These are phyloP conservation scores for Rallus crepitans DNA, from an alignment of 2,797 vertebrate species.

Conservation along the genomic window DNA sequence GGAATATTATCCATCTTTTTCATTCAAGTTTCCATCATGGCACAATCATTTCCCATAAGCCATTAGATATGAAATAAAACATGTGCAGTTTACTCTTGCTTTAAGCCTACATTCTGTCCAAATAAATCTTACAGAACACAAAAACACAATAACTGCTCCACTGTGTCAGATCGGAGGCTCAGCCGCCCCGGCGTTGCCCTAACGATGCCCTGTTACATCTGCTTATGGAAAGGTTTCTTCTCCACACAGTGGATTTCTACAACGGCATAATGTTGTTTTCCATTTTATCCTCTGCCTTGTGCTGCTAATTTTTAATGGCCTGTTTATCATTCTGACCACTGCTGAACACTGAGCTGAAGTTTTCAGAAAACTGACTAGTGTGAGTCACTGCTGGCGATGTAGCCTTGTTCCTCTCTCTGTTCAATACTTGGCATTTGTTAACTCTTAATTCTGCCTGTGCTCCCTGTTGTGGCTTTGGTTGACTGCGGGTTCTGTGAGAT, in stretches of 20 bases:
- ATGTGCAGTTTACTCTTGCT: background rate
- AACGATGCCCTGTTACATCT: background rate
- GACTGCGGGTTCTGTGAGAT: background rate
- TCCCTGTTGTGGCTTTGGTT: background rate
- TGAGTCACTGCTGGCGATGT: background rate
- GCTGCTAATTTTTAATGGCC: slow-evolving; percentile 3
- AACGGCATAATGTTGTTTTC: background rate
- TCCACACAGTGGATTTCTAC: background rate
- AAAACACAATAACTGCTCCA: background rate
- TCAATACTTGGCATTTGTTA: slow-evolving; percentile 7
- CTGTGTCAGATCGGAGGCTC: background rate
- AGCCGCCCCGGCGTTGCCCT: background rate
- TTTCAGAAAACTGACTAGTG: background rate
- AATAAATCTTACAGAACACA: background rate
- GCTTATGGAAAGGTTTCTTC: background rate
- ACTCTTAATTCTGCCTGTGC: slow-evolving; percentile 8
- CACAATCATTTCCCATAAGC: background rate
- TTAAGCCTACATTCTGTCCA: background rate
- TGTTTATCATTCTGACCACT: slow-evolving; percentile 25
- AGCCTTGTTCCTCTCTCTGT: background rate
- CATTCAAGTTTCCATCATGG: background rate
- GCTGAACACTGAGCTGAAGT: background rate
- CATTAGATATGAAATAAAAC: background rate
- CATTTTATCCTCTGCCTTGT: background rate
- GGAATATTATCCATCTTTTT: background rate